These are phyloP conservation scores for Periophthalmus magnuspinnatus DNA, from an alignment of 2,797 vertebrate genomes.

Conservation along the genomic window DNA sequence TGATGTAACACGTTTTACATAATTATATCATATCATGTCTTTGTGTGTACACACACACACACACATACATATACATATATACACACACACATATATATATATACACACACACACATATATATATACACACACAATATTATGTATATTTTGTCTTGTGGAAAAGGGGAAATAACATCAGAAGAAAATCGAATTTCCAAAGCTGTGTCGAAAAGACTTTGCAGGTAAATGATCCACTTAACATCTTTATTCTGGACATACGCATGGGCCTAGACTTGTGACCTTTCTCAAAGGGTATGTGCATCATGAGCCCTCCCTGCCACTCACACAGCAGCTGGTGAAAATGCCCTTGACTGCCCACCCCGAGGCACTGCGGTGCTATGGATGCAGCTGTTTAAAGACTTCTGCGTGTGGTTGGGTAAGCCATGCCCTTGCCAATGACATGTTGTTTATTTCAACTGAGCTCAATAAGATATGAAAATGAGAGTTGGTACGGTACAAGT, in stretches of 20 bases:
- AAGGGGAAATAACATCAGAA: neutral
- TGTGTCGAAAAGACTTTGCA: neutral
- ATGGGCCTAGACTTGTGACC: constrained; percentile 5
- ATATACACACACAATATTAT: too few relatives aligned
- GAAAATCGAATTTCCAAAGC: neutral
- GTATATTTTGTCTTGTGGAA: too few relatives aligned
- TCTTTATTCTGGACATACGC: constrained; percentile 9
- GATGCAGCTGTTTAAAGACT: constrained; percentile 68
- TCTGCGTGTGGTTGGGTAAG: constrained; percentile 57
- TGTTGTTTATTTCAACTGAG: constrained; percentile 19
- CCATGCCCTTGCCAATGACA: constrained; percentile 65
- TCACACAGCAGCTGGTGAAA: constrained; percentile 66
- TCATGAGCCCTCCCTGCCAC: constrained; percentile 27
- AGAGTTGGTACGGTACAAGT: neutral
- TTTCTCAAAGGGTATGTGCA: constrained; percentile 27
- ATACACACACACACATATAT: too few relatives aligned
- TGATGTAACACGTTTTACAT: too few relatives aligned
- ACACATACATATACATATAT: too few relatives aligned
- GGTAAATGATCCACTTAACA: constrained; percentile 7
- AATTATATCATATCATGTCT: too few relatives aligned
- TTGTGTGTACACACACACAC: too few relatives aligned
- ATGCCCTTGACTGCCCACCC: constrained; percentile 72
- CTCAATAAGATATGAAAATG: constrained; percentile 1
- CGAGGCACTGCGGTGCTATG: constrained; percentile 54
- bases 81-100: too few relatives aligned